phyloP scores from a whole-genome alignment of 2,113 vertebrate genomes.

The Gulo gulo region DNA sequence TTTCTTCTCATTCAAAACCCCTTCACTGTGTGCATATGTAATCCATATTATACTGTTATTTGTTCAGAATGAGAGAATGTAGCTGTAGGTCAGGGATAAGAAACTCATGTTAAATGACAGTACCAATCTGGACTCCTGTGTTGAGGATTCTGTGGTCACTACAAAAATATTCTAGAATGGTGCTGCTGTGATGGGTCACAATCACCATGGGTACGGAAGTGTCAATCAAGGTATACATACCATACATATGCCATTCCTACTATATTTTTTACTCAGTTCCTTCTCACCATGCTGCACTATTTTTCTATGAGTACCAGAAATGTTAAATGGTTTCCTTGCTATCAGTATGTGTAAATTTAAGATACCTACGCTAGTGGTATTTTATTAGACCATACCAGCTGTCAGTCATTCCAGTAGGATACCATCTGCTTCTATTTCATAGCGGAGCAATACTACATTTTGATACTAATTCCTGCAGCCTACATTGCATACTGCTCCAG shows the following conservation, averaged over 20 bases:
- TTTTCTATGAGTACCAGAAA: background rate
- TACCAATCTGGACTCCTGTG: background rate
- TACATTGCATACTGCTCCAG: background rate
- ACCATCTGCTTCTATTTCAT: background rate
- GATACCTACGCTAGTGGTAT: background rate
- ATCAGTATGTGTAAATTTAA: slow-evolving; percentile 2
- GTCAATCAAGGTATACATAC: too few relatives aligned
- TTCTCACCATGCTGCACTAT: background rate
- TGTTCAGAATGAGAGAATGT: background rate
- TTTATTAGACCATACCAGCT: background rate
- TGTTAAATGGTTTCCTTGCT: background rate
- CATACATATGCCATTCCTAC: background rate
- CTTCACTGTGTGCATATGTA: background rate
- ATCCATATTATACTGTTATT: background rate
- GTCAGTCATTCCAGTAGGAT: background rate
- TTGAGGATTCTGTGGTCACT: background rate
- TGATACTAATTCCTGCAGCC: background rate
- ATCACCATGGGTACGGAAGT: background rate
- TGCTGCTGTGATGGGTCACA: background rate
- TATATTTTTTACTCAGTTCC: too few relatives aligned
- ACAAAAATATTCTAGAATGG: background rate
- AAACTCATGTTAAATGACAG: background rate
- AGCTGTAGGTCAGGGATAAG: background rate
- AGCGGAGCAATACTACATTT: background rate
- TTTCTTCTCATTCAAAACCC: background rate